Percentiles rank a stretch among this genome's conserved stretches.
phyloP scores from a whole-genome alignment of 2,888 invertebrate species.

The Eulithis prunata region DNA sequence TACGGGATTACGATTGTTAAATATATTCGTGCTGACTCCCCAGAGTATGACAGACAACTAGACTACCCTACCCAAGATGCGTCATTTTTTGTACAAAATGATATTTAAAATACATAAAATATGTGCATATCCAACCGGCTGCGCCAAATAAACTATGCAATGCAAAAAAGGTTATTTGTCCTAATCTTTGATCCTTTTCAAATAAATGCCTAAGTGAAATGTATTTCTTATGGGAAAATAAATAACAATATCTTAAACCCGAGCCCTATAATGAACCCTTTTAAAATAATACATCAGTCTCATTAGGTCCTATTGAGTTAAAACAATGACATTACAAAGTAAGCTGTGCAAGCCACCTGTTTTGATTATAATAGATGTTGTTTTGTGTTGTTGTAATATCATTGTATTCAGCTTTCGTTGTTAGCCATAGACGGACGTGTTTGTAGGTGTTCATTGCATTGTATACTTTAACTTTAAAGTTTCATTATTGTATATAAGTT shows the following conservation, averaged over 20 bases:
- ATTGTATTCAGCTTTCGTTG: constrained; percentile 31
- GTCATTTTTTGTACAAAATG: background rate
- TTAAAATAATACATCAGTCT: background rate
- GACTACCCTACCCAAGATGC: too few species aligned
- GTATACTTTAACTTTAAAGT: constrained; percentile 14
- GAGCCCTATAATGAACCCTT: background rate
- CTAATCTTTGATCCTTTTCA: background rate
- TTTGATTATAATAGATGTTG: constrained; percentile 55
- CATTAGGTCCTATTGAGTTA: constrained; percentile 1
- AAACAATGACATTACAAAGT: constrained; percentile 1
- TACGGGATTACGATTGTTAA: too few species aligned
- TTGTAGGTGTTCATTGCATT: constrained; percentile 21
- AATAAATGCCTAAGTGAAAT: background rate
- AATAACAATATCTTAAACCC: too few species aligned
- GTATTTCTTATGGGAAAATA: too few species aligned
- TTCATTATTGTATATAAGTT: constrained; percentile 1
- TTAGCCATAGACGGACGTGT: constrained; percentile 7
- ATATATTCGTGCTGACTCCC: too few species aligned
- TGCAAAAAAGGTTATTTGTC: background rate
- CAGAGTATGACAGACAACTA: too few species aligned
- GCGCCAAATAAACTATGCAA: background rate
- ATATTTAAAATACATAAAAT: background rate
- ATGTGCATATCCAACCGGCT: constrained; percentile 5
- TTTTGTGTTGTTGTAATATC: constrained; percentile 50
- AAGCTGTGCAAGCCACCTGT: constrained; percentile 30